These are phyloP conservation scores for Falco punctatus DNA, from an alignment of 2,113 vertebrate species.

Conservation along the genomic window DNA sequence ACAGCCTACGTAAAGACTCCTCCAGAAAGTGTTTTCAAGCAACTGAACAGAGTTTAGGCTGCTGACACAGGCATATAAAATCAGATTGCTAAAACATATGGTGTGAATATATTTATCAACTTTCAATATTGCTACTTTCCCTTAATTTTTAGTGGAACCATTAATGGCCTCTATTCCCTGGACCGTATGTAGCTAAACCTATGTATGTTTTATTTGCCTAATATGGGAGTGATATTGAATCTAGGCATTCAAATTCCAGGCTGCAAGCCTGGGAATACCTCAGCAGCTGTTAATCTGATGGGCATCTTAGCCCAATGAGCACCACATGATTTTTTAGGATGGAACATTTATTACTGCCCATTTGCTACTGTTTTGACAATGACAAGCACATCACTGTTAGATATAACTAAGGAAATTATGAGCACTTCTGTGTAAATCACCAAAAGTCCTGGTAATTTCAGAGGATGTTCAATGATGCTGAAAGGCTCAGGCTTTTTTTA, in stretches of 20 bases:
- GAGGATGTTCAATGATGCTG: background rate
- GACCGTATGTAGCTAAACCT: background rate
- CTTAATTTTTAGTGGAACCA: constrained; percentile 19
- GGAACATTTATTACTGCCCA: background rate
- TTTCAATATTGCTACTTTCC: constrained; percentile 20
- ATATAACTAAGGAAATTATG: background rate
- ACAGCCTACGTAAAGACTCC: constrained; percentile 59
- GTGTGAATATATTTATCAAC: constrained; percentile 59
- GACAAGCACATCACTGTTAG: background rate
- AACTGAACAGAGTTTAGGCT: constrained; percentile 52
- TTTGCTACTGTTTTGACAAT: background rate
- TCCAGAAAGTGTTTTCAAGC: constrained; percentile 64
- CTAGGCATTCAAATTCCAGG: background rate
- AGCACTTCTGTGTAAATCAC: background rate
- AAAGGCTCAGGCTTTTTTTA: background rate
- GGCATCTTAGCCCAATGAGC: background rate
- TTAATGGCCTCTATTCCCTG: constrained; percentile 14
- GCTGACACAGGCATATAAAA: constrained; percentile 60
- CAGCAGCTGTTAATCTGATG: background rate
- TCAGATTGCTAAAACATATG: constrained; percentile 66
- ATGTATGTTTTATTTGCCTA: background rate
- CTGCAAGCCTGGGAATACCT: background rate
- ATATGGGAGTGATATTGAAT: background rate
- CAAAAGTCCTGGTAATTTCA: background rate
- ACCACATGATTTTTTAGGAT: background rate